Base-by-base conservation (phyloP, 2,888 invertebrate genomes). In the Drosophila nr. fundita region DNA sequence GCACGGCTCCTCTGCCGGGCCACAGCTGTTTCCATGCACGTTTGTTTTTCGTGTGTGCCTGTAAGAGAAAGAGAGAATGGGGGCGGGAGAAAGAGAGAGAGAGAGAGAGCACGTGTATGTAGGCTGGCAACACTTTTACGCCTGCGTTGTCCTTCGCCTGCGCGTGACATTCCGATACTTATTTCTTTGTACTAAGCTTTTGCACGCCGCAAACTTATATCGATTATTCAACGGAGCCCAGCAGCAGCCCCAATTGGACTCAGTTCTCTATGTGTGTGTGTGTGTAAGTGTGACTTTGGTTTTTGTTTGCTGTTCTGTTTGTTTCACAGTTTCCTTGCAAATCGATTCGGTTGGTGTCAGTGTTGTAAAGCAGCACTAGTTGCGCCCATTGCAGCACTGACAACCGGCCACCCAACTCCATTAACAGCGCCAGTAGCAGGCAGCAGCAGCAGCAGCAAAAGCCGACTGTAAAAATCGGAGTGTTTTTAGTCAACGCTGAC, bases 161-260 rank as follows among this genome's bases (percentile, higher is more conserved):
- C 83, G 84, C 81, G 79, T 85, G 81, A 81, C 87, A 87, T 85
- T 85, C 80, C 85, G 87, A 84, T 84, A 83, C 84, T 54, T 71
- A 21, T 57, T 57, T 30, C 42, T 42, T 57, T 71, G 73, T 77
- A 79, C 73, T 38, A 24, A 76, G 29, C 72, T 72, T 65, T 68
- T 76, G 76, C 80, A 78, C 72, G 64, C 70, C 72, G 63, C 74
- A 75, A 73, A 55, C 66, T 73, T 73, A 67, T 87, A 85, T 85
- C 85, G 85, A 85, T 87, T 85, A 85, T 76, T 84, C 66, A 73
- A 76, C 68, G 68, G 27, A 53, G 55, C 34, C 30, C 15, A 53
- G 21, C 52, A 21, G 66, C 68, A 60, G 48, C 50, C 15, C 13
- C 29, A 60, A 40, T 61, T 59, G 45, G 34, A 60, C 40, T 24